These are phyloP conservation scores for Huso huso DNA, from an alignment of 2,797 vertebrate genomes.

Conservation along the genomic window DNA sequence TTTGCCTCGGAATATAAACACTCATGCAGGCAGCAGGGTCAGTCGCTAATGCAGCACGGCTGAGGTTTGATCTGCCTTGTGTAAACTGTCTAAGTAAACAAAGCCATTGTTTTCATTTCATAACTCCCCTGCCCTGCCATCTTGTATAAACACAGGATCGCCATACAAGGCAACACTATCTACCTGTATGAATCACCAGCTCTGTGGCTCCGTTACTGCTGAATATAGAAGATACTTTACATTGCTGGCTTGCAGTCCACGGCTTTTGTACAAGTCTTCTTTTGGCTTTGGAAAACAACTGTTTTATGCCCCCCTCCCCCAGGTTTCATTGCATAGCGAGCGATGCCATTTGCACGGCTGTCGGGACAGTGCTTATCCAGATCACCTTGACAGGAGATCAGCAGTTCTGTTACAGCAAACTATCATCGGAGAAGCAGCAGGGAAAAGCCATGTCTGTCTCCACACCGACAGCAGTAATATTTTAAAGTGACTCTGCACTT, in stretches of 20 bases:
- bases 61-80: conserved; percentile 14
- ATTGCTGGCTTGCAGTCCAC: background rate
- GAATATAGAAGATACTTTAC: background rate
- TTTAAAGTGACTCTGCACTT: background rate
- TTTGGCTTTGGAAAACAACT: background rate
- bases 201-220: background rate
- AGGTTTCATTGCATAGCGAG: background rate
- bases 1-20: conserved; percentile 2
- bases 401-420: background rate
- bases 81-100: conserved; percentile 15
- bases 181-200: conserved; percentile 8
- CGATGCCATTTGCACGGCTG: background rate
- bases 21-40: conserved; percentile 3
- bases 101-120: conserved; percentile 16
- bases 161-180: conserved; percentile 12
- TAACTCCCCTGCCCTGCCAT: conserved; percentile 15
- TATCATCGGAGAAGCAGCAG: too few species aligned
- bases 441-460: background rate
- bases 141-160: conserved; percentile 14
- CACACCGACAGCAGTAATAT: background rate
- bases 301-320: background rate
- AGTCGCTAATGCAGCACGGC: conserved; percentile 2
- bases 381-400: background rate
- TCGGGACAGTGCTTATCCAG: background rate
- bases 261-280: background rate